A percentile compares a stretch with the other conserved stretches of the same genome.
phyloP scores from a whole-genome alignment of 2,113 vertebrate genomes.

The Ptilonorhynchus violaceus region DNA sequence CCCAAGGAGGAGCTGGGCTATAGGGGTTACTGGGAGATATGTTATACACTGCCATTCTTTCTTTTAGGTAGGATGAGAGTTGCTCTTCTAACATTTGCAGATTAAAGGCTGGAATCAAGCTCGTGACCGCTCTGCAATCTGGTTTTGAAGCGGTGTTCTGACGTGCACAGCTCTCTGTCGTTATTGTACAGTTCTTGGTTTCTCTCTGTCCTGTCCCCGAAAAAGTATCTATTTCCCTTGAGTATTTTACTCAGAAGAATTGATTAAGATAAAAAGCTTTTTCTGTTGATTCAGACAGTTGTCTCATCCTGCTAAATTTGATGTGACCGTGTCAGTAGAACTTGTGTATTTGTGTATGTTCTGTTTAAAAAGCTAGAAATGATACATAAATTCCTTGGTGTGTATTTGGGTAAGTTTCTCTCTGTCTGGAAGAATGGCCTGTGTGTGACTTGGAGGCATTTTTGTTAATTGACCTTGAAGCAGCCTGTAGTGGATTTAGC shows the following conservation, averaged over 20 bases:
- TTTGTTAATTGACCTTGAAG: background rate
- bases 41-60: background rate
- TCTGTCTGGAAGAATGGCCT: background rate
- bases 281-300: background rate
- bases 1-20: background rate
- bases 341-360: background rate
- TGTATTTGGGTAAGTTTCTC: background rate
- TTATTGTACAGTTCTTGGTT: background rate
- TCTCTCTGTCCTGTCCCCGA: background rate
- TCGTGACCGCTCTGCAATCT: background rate
- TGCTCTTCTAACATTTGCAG: background rate
- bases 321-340: background rate
- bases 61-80: background rate
- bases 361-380: background rate
- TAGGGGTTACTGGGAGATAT: background rate
- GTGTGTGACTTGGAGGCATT: background rate
- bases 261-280: background rate
- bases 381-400: background rate
- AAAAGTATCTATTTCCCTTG: background rate
- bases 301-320: background rate
- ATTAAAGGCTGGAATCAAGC: background rate
- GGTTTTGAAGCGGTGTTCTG: background rate
- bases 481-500: background rate
- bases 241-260: background rate
- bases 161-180: background rate